phyloP scores from a whole-genome alignment of 2,797 vertebrate genomes.

The Propithecus deckenii region DNA sequence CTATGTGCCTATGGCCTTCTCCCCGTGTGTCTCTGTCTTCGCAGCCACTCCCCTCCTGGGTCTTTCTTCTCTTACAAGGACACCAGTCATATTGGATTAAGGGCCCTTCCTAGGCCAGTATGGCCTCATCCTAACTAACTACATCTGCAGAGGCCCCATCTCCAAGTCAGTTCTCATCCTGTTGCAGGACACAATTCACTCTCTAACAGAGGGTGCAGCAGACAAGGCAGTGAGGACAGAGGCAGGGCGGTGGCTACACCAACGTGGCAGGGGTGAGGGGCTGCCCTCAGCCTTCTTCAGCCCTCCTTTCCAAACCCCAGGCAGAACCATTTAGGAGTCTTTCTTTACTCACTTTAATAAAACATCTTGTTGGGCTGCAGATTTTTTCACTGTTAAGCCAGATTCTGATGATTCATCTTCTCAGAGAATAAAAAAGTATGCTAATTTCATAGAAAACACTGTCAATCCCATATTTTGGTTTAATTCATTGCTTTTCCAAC shows the following conservation, averaged over 20 bases:
- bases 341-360: neutral
- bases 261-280: no score
- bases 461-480: neutral
- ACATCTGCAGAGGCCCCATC: neutral
- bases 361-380: neutral
- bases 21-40: neutral
- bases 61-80: neutral
- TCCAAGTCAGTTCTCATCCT: neutral
- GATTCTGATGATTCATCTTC: neutral
- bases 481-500: neutral
- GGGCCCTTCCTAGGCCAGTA: neutral
- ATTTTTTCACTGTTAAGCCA: neutral
- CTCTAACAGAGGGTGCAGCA: neutral
- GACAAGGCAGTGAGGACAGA: rapidly evolving
- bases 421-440: neutral
- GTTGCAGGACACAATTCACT: neutral
- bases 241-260: neutral
- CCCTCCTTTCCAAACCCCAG: neutral
- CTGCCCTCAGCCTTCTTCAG: neutral
- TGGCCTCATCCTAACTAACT: neutral
- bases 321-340: neutral
- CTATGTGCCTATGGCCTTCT: neutral
- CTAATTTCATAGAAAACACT: neutral
- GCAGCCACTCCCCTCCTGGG: neutral
- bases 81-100: neutral